These are phyloP conservation scores for Hycleus cichorii DNA, from an alignment of 1,140 invertebrate genomes.

Conservation along the genomic window DNA sequence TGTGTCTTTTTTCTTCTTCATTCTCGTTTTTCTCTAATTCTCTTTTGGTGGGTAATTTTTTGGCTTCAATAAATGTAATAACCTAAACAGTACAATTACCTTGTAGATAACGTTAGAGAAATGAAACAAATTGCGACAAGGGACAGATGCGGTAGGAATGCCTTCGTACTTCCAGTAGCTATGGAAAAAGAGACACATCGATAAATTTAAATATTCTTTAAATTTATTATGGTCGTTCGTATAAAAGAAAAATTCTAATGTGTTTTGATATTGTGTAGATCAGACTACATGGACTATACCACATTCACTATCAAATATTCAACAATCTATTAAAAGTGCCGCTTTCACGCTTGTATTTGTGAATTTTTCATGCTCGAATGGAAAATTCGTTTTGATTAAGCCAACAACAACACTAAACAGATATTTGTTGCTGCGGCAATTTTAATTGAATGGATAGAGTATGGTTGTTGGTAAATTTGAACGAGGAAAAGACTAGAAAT, in stretches of 20 bases:
- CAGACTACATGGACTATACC: too few species aligned
- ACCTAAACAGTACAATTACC: constrained; percentile 23
- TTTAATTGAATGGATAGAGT: too few species aligned
- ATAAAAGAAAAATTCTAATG: not conserved
- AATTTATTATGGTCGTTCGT: too few species aligned
- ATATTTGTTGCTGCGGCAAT: too few species aligned
- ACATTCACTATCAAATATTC: too few species aligned
- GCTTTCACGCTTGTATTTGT: not conserved
- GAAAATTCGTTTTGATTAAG: too few species aligned
- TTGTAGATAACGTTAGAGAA: constrained; percentile 13
- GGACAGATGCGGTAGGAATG: constrained; percentile 17
- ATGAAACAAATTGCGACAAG: constrained; percentile 20
- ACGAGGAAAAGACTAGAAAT: too few species aligned
- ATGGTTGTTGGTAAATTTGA: too few species aligned
- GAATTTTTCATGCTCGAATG: not conserved
- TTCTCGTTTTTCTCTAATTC: constrained; percentile 1
- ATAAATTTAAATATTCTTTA: not conserved
- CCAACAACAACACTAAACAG: too few species aligned
- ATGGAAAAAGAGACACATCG: constrained; percentile 17
- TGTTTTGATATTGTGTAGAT: not conserved
- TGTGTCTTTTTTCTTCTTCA: not conserved
- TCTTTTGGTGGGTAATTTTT: constrained; percentile 24
- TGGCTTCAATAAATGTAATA: constrained; percentile 1
- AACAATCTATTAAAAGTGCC: too few species aligned
- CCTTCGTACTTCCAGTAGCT: constrained; percentile 24